Conservation (phyloP, 2,113 vertebrate genomes). For the Microtus richardsoni region DNA sequence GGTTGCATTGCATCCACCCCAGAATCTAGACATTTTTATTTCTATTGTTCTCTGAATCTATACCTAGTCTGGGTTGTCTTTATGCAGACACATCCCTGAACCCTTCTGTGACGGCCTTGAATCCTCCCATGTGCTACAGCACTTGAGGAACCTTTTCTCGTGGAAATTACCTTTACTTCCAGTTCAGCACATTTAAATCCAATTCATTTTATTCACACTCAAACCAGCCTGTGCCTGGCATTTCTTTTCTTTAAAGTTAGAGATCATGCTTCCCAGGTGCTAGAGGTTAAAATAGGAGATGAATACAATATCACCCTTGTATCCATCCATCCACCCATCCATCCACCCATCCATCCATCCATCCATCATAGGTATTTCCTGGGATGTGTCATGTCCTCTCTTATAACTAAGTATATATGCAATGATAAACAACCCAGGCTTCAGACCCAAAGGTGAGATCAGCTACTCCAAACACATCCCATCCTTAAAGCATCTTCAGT, state of each 20-base stretch:
- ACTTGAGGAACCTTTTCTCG: background rate
- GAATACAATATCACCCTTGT: background rate
- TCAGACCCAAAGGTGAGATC: accelerated
- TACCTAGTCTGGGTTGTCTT: background rate
- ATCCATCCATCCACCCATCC: too few relatives aligned
- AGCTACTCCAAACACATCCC: background rate
- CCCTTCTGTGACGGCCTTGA: background rate
- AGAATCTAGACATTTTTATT: background rate
- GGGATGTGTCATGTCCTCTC: background rate
- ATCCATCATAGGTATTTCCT: background rate
- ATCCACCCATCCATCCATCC: too few relatives aligned
- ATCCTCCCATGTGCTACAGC: background rate
- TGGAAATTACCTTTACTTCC: background rate
- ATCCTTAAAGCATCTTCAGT: accelerated
- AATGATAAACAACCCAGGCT: background rate
- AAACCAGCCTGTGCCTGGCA: background rate
- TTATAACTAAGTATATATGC: background rate
- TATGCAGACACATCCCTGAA: background rate
- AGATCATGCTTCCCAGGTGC: background rate
- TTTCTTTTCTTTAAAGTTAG: background rate
- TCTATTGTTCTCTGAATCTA: background rate
- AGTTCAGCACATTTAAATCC: background rate
- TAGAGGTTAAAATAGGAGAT: background rate
- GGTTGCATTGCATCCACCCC: background rate
- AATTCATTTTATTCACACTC: background rate